Evolutionary conservation across 1,140 invertebrate genomes (phyloP).

Genomic region (Zaprionus camerounensis): DNA sequence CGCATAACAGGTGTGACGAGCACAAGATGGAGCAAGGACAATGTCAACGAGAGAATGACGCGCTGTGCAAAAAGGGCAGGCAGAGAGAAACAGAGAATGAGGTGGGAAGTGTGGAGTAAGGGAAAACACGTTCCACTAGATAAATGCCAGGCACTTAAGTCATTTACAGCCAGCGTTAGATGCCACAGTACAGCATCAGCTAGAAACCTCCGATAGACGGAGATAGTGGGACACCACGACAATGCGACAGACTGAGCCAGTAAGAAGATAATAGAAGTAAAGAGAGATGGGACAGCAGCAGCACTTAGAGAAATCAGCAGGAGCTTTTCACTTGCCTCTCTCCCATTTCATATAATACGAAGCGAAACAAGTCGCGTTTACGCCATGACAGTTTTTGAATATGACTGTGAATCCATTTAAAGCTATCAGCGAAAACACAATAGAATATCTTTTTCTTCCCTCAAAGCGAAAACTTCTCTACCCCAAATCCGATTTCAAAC

Average conservation of each 20-base stretch:
- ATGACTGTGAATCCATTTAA: not conserved
- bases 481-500: not conserved
- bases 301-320: not conserved
- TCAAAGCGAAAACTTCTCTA: not conserved
- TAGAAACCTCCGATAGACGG: slow-evolving; percentile 7
- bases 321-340: not conserved
- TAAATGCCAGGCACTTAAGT: slow-evolving; percentile 79
- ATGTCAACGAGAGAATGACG: slow-evolving; percentile 42
- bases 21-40: slow-evolving; percentile 14
- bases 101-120: not conserved
- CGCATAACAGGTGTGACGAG: slow-evolving; percentile 64
- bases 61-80: not conserved
- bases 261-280: not conserved
- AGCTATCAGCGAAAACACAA: not conserved
- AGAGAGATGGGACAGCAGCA: not conserved
- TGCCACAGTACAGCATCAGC: slow-evolving; percentile 34
- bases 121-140: slow-evolving; percentile 70
- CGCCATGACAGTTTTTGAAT: not conserved
- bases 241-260: not conserved
- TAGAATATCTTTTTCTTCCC: not conserved
- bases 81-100: not conserved
- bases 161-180: slow-evolving; percentile 59
- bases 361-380: not conserved
- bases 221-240: slow-evolving; percentile 7
- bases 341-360: not conserved